These are phyloP conservation scores for Danionella dracula DNA, from an alignment of 2,797 vertebrate species.

Conservation along the genomic window DNA sequence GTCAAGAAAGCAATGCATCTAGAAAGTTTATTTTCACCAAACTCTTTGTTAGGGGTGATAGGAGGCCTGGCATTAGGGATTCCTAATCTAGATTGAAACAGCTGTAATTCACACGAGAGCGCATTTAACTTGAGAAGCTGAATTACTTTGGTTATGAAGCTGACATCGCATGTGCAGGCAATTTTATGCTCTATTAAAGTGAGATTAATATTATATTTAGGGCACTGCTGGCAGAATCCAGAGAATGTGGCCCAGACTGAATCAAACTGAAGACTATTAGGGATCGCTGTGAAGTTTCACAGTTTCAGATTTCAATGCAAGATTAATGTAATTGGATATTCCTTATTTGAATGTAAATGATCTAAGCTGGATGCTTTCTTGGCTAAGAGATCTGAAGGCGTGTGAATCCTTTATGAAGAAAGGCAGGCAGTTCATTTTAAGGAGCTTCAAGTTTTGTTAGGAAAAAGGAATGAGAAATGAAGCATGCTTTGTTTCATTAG, in stretches of 20 bases:
- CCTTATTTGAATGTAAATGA: too few species aligned
- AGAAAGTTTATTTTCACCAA: background rate
- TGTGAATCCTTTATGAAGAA: background rate
- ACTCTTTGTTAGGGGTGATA: background rate
- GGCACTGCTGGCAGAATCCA: background rate
- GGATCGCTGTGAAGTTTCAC: background rate
- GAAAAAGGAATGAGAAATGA: background rate
- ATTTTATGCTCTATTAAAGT: slow-evolving; percentile 30
- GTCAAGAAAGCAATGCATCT: background rate
- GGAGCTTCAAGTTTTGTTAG: background rate
- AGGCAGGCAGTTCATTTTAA: background rate
- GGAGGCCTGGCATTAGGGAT: background rate
- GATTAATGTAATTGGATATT: background rate
- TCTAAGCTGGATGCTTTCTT: too few species aligned
- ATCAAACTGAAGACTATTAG: background rate
- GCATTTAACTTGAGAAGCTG: background rate
- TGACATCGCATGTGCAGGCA: background rate
- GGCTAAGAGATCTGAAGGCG: background rate
- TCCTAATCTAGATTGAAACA: background rate
- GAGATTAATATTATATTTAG: background rate
- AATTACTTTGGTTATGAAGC: background rate
- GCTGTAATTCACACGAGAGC: background rate
- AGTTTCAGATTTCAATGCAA: background rate
- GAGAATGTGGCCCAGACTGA: background rate
- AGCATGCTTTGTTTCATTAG: background rate